phyloP scores from a whole-genome alignment of 2,797 vertebrate genomes.

The Syngnathus acus region DNA sequence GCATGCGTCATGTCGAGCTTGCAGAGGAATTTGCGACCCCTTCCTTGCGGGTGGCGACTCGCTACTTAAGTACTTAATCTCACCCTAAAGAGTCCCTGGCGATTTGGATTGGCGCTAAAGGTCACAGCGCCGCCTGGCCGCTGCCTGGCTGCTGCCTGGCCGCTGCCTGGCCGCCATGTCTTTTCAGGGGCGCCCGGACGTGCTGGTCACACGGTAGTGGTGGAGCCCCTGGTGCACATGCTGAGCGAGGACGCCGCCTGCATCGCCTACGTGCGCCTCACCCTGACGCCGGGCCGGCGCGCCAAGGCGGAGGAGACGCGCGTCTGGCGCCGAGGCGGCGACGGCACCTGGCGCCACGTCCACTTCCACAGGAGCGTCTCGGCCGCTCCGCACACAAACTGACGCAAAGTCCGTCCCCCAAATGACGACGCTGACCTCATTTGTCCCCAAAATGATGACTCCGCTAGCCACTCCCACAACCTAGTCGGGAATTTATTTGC shows the following conservation, averaged over 20 bases:
- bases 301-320: conserved; percentile 1
- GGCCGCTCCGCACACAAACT: too few relatives aligned
- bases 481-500: background rate
- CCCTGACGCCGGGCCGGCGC: background rate
- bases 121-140: too few relatives aligned
- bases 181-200: background rate
- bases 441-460: background rate
- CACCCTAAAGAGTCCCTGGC: too few relatives aligned
- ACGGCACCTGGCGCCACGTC: background rate
- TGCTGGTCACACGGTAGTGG: background rate
- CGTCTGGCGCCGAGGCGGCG: background rate
- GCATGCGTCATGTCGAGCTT: too few relatives aligned
- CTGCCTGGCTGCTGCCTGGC: too few relatives aligned
- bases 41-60: too few relatives aligned
- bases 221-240: background rate
- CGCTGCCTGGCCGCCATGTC: background rate
- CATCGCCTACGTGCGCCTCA: background rate
- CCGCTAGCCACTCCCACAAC: background rate
- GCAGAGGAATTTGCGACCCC: too few relatives aligned
- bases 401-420: background rate
- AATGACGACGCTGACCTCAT: background rate
- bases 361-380: background rate
- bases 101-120: too few relatives aligned
- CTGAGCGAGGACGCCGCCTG: background rate
- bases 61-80: too few relatives aligned